Evolutionary conservation across 2,888 invertebrate species (phyloP).

Genomic region (Heliconius ethilla): DNA sequence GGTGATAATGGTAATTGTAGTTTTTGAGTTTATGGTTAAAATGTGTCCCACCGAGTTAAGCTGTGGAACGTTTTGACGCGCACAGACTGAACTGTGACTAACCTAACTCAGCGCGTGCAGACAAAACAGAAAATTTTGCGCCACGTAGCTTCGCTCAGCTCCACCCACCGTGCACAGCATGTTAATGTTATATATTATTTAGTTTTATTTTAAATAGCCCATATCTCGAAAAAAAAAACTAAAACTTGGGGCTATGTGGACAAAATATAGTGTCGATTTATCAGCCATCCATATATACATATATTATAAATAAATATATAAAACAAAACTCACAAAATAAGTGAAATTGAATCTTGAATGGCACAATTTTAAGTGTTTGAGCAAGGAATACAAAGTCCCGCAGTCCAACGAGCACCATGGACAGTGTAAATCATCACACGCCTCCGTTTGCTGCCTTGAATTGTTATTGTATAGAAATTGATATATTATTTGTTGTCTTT

Average conservation of each 20-base stretch:
- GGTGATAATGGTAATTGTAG: too few relatives aligned
- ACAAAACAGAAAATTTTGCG: too few relatives aligned
- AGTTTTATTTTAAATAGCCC: neutral
- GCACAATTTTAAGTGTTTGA: conserved; percentile 96
- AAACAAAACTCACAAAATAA: conserved; percentile 86
- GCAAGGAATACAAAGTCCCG: conserved; percentile 90
- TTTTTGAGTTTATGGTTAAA: too few relatives aligned
- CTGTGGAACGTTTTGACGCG: too few relatives aligned
- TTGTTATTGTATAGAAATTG: conserved; percentile 98
- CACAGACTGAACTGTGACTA: too few relatives aligned
- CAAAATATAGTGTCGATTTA: neutral
- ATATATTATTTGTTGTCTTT: conserved; percentile 92
- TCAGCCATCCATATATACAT: too few relatives aligned
- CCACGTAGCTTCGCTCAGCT: too few relatives aligned
- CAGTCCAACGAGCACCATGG: conserved; percentile 98
- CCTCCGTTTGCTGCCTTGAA: conserved; percentile 96
- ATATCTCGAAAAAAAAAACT: neutral
- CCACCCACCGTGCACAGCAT: too few relatives aligned
- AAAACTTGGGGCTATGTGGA: neutral
- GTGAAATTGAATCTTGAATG: conserved; percentile 97
- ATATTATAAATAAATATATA: neutral
- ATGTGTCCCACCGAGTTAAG: too few relatives aligned
- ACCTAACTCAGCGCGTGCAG: too few relatives aligned
- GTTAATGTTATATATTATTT: too few relatives aligned
- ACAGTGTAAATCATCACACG: conserved; percentile 95